Evolutionary conservation across 2,113 vertebrate species (phyloP), one percentile per base, ranked within the genome.

Genomic region (Donacobius atricapilla): DNA sequence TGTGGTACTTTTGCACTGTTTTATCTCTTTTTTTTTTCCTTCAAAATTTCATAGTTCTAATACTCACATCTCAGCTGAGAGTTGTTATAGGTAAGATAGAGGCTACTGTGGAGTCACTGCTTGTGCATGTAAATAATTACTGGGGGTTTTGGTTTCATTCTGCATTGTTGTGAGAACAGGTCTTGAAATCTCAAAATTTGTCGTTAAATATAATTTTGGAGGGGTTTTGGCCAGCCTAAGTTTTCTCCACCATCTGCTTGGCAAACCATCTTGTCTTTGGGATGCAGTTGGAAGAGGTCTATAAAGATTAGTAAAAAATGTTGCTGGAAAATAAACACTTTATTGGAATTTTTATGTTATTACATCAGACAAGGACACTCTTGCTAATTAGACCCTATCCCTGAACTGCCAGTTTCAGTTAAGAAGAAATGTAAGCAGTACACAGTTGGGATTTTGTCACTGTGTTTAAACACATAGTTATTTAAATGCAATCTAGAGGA

Each of bases 261-360:
- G 91, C 90, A 96, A 83, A 81, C 45, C 37, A 5, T 25, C 25
- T 37, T 68, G 53, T 93, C 94, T 94, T 89, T 77, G 72, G 71
- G 90, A 93, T 70, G 68, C 63, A 75, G 82, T 44, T 81, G 42
- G 65, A 97, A 96, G 58, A 69, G 17, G n/a, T 42, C 71, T 96
- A 91, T 96, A 96, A 90, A 15, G 91, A 87, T 95, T 91, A 80
- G 87, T 95, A 71, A 64, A 64, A 90, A 96, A 90, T 92, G 69
- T 35, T 87, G 79, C 61, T 96, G 77, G 75, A 98, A 97, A 94
- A 95, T 40, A 93, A 80, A 83, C 7, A 81, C 30, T 96, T 95
- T 93, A 94, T 89, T 87, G 76, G 90, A 97, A 94, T 94, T 94
- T 96, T 96, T 94, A 93, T 97, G 90, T 93, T 96, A 95, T 80